These are phyloP conservation scores for Apostichopus californicus DNA, from an alignment of 35 echinoderm and acorn worm genomes.

Conservation along the genomic window DNA sequence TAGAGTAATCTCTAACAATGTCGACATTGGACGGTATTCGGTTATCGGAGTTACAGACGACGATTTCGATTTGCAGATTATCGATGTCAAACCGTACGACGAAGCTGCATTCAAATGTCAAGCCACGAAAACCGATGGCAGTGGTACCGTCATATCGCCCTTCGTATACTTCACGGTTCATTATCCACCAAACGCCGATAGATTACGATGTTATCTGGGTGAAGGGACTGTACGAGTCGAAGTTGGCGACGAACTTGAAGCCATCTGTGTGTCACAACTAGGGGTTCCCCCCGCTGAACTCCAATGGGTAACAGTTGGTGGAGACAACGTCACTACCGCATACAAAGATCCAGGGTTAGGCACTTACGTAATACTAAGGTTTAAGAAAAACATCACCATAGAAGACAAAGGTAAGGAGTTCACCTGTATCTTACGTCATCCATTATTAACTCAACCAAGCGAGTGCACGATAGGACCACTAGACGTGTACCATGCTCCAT, in stretches of 20 bases:
- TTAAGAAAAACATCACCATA: not conserved
- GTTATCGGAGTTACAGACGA: constrained; percentile 7
- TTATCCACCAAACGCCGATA: not conserved
- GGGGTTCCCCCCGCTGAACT: not conserved
- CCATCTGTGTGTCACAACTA: no score
- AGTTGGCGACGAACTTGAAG: no score
- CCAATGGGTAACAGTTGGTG: constrained; percentile 1
- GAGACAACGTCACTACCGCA: constrained; percentile 20
- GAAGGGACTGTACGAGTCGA: no score
- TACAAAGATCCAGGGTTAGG: not conserved
- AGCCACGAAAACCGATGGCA: not conserved
- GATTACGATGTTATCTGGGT: no score
- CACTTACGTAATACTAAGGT: not conserved
- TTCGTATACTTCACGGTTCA: not conserved
- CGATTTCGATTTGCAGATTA: constrained; percentile 45
- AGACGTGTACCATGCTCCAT: not conserved
- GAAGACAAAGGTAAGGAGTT: constrained; percentile 49
- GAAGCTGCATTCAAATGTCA: constrained; percentile 22
- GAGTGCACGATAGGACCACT: constrained; percentile 29
- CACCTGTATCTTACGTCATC: constrained; percentile 4
- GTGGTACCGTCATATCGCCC: not conserved
- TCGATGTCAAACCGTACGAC: constrained; percentile 17
- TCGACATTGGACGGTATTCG: constrained; percentile 24
- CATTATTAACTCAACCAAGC: not conserved
- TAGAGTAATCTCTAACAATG: not conserved